Evolutionary conservation across 2,113 vertebrate species (phyloP).

Genomic region (Rhabdornis inornatus): DNA sequence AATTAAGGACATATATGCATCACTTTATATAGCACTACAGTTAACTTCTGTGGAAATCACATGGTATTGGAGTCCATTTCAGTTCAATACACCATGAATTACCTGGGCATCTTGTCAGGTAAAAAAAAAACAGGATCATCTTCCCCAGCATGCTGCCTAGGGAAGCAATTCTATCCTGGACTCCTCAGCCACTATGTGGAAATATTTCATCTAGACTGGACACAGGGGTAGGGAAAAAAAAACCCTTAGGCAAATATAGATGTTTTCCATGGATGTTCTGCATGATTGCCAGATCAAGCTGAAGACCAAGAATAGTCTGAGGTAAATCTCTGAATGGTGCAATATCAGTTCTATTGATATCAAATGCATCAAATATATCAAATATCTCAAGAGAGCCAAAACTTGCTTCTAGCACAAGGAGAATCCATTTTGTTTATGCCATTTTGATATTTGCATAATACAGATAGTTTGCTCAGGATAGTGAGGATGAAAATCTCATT

Average conservation of each 20-base stretch:
- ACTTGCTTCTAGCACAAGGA: not conserved
- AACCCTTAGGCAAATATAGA: not conserved
- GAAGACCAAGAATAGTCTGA: not conserved
- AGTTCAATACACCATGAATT: not conserved
- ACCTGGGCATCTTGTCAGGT: not conserved
- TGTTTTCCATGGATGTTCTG: not conserved
- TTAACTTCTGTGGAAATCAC: not conserved
- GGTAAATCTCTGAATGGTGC: not conserved
- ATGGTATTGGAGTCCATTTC: not conserved
- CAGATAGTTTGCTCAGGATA: not conserved
- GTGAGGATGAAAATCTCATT: not conserved
- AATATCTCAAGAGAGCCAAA: not conserved
- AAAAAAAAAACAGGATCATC: not conserved
- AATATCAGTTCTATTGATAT: not conserved
- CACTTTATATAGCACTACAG: not conserved
- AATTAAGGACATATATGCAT: not conserved
- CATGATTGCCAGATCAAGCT: not conserved
- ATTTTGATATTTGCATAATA: not conserved
- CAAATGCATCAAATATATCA: not conserved
- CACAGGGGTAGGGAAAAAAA: not conserved
- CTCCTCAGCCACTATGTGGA: not conserved
- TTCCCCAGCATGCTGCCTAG: not conserved
- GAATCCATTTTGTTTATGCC: not conserved
- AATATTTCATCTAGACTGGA: not conserved
- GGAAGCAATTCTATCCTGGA: not conserved